Percentiles rank a stretch among this genome's conserved stretches.
Evolutionary conservation across 2,797 vertebrate species (phyloP).

Genomic region (Smutsia temminckii): DNA sequence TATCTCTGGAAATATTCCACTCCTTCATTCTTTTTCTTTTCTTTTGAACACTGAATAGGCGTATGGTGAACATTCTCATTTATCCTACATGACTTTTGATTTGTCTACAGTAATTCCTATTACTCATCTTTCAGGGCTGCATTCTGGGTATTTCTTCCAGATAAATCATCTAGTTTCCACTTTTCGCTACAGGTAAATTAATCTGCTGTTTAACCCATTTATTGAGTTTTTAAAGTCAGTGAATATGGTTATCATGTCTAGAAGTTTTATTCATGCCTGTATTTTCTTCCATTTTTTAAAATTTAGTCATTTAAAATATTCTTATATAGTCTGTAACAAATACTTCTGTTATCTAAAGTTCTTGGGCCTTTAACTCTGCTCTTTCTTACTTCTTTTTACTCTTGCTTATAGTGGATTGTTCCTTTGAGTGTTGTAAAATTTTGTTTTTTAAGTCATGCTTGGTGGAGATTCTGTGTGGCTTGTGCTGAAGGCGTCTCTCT

Average conservation of each 20-base stretch:
- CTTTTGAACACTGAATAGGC: background rate
- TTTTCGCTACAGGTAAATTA: background rate
- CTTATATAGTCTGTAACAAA: background rate
- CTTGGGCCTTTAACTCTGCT: background rate
- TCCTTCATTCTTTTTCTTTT: background rate
- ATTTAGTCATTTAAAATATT: constrained; percentile 3
- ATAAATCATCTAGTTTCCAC: background rate
- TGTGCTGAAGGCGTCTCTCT: background rate
- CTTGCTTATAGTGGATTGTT: background rate
- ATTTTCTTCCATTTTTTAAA: background rate
- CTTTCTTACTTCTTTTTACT: background rate
- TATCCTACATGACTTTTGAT: background rate
- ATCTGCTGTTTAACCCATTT: background rate
- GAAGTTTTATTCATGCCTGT: background rate
- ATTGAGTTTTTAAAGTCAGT: background rate
- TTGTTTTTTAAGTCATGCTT: background rate
- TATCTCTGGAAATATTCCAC: background rate
- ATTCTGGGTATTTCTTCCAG: background rate
- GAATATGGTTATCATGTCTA: background rate
- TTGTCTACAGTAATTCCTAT: background rate
- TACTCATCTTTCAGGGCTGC: background rate
- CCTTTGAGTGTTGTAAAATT: background rate
- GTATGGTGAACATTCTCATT: background rate
- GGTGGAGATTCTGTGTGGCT: background rate
- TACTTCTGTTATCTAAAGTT: constrained; percentile 3